Conservation (phyloP, 2,888 invertebrate species). For the Limnephilus marmoratus region DNA sequence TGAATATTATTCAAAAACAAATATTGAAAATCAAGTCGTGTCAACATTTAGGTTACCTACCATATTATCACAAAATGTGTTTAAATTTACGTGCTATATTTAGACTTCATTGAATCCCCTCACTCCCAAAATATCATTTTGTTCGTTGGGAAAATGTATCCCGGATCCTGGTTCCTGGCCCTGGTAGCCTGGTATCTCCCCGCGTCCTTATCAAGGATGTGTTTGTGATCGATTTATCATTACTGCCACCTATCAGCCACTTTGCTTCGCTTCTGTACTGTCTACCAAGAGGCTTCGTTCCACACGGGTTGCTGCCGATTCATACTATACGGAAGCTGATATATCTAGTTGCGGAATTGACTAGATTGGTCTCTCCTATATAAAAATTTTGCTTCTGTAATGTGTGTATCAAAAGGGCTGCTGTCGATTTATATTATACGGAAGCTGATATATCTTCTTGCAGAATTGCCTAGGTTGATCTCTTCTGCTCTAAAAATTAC, state of each 20-base stretch:
- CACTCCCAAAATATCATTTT: neutral
- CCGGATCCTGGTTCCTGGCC: neutral
- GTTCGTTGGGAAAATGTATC: neutral
- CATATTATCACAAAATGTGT: neutral
- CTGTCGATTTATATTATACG: too few species aligned
- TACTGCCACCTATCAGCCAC: conserved; percentile 2
- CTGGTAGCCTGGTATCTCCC: neutral
- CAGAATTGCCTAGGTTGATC: too few species aligned
- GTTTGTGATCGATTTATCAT: conserved; percentile 2
- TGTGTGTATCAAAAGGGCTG: too few species aligned
- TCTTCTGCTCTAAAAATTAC: too few species aligned
- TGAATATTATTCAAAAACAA: neutral
- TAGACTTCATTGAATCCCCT: neutral
- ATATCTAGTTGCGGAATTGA: neutral
- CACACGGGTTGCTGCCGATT: neutral
- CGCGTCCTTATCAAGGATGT: neutral
- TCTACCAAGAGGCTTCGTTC: neutral
- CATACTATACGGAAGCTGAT: neutral
- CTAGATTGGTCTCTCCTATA: neutral
- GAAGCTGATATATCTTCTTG: too few species aligned
- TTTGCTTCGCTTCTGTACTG: neutral
- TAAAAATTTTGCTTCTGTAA: neutral
- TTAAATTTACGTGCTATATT: neutral
- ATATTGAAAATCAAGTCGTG: neutral
- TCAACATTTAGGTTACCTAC: neutral